Evolutionary conservation across 2,888 invertebrate genomes (phyloP).

Genomic region (Blastobasis adustella): DNA sequence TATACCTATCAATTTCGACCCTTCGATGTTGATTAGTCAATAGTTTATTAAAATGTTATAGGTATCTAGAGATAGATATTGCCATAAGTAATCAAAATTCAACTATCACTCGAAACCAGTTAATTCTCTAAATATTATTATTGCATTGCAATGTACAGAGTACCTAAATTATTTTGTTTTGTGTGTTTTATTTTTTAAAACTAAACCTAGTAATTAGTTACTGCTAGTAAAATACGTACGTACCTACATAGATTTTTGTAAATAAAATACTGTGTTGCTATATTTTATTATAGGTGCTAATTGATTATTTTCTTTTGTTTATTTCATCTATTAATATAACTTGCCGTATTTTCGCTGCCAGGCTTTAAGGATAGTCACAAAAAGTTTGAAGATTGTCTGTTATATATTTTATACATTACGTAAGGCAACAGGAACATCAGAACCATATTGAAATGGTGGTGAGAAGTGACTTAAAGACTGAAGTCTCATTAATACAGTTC

Average conservation of each 20-base stretch:
- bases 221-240: constrained; percentile 44
- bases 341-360: constrained; percentile 7
- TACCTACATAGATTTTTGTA: constrained; percentile 47
- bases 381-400: constrained; percentile 23
- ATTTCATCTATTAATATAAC: constrained; percentile 21
- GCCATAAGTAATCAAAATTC: constrained; percentile 48
- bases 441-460: constrained; percentile 41
- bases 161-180: constrained; percentile 59
- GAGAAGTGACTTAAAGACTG: constrained; percentile 60
- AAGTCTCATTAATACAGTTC: constrained; percentile 50
- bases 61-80: constrained; percentile 27
- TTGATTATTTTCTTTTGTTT: constrained; percentile 33
- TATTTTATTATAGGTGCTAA: constrained; percentile 69
- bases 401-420: constrained; percentile 20
- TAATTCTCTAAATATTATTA: constrained; percentile 38
- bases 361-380: constrained; percentile 56
- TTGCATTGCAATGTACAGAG: constrained; percentile 55
- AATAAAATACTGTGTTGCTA: constrained; percentile 60
- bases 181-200: constrained; percentile 48
- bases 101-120: constrained; percentile 43
- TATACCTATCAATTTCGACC: constrained; percentile 13
- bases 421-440: constrained; percentile 49
- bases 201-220: constrained; percentile 54
- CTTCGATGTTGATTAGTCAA: constrained; percentile 25
- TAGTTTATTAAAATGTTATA: constrained; percentile 30